Evolutionary conservation across 2,113 vertebrate genomes (phyloP).

Genomic region (Phainopepla nitens): DNA sequence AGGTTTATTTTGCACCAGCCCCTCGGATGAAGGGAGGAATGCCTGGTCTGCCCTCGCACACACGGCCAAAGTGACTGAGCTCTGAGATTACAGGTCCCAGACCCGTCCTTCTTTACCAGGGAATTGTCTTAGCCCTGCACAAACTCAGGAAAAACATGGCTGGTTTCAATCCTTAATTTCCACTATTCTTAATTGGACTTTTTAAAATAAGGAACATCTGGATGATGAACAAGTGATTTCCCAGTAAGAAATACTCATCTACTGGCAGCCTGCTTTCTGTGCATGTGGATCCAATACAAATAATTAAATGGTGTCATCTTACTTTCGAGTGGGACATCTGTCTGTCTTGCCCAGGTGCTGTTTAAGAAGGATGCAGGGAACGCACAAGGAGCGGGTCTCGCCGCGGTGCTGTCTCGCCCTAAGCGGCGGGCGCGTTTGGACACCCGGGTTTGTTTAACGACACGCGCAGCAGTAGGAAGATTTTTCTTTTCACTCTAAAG

Average conservation of each 20-base stretch:
- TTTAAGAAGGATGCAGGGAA: neutral
- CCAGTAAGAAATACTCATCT: neutral
- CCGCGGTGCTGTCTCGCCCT: fast-evolving
- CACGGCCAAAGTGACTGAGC: neutral
- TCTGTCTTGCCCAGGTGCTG: neutral
- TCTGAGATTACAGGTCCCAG: neutral
- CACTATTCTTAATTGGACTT: neutral
- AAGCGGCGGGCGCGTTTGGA: fast-evolving
- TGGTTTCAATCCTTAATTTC: neutral
- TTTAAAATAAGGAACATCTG: neutral
- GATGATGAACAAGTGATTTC: neutral
- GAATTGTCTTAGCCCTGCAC: neutral
- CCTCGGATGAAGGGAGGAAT: fast-evolving
- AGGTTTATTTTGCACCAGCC: neutral
- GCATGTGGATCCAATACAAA: neutral
- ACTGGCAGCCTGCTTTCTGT: neutral
- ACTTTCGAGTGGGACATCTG: neutral
- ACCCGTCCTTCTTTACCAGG: neutral
- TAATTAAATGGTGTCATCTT: neutral
- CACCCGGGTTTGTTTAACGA: neutral
- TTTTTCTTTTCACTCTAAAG: neutral
- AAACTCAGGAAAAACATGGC: neutral
- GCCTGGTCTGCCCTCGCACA: neutral
- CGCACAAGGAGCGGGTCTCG: neutral
- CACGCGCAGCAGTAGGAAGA: neutral